Percentiles rank a stretch among this genome's conserved stretches.
Conservation (phyloP, 2,797 vertebrate species). For the Sebastes kiyomatsui region DNA sequence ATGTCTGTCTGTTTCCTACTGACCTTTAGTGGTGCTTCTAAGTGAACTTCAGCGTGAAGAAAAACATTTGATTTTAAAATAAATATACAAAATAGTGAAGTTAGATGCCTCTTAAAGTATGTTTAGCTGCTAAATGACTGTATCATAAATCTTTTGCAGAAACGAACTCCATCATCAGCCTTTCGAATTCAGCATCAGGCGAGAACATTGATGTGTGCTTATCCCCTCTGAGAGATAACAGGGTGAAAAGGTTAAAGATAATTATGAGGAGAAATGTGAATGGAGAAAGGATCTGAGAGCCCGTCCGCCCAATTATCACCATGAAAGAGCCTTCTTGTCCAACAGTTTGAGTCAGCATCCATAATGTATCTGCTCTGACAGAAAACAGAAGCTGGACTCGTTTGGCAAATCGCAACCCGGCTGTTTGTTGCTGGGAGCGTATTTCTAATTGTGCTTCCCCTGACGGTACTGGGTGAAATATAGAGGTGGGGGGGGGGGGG, state of each 20-base stretch:
- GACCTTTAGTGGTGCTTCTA: too few species aligned
- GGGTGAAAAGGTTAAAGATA: conserved; percentile 10
- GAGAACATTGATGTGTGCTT: neutral
- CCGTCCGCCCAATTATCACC: conserved; percentile 29
- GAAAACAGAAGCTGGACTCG: conserved; percentile 29
- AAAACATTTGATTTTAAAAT: neutral
- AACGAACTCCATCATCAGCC: neutral
- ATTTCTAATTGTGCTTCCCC: conserved; percentile 38
- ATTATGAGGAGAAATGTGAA: conserved; percentile 29
- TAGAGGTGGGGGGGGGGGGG: neutral
- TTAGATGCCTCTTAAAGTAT: neutral
- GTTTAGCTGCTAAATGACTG: neutral
- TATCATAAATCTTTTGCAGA: neutral
- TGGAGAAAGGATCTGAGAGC: conserved; percentile 21
- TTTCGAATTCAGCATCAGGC: neutral
- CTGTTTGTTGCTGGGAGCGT: conserved; percentile 39
- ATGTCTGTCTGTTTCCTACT: too few species aligned
- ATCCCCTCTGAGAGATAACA: neutral
- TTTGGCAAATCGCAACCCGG: conserved; percentile 15
- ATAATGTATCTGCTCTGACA: conserved; percentile 40
- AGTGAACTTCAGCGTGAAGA: too few species aligned
- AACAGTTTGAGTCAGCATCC: conserved; percentile 36
- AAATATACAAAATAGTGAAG: neutral
- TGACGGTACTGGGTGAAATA: conserved; percentile 23
- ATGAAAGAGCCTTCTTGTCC: conserved; percentile 48